Base-by-base conservation (phyloP, 2,888 invertebrate genomes). In the Melanchra persicariae region DNA sequence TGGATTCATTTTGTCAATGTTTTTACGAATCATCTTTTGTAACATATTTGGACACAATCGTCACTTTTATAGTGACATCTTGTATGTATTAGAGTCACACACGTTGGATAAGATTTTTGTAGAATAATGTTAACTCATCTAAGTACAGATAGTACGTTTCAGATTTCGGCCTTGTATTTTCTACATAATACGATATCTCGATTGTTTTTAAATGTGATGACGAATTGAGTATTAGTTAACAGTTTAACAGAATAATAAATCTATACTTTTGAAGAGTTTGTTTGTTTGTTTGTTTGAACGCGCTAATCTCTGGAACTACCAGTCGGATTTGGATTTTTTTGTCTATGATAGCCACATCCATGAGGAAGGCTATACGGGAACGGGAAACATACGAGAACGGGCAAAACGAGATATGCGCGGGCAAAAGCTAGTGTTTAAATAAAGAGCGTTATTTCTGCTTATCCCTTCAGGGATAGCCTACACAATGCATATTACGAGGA, bases 401-500 rank as follows among this genome's bases (percentile, higher is more conserved):
- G n/a, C n/a, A n/a, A n/a, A n/a, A n/a, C n/a, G n/a, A n/a, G n/a
- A n/a, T n/a, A n/a, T n/a, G n/a, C n/a, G n/a, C n/a, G n/a, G n/a
- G n/a, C n/a, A n/a, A n/a, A n/a, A n/a, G n/a, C n/a, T n/a, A 30
- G 6, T 30, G 6, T 22, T 26, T 45, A 1, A 19, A 3, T 40
- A 7, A 10, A 4, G 4, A 24, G 4, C 4, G n/a, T 30, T 15
- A 47, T 5, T 24, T 61, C 34, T 24, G n/a, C 12, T 9, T 40
- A 61, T n/a, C 55, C 17, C 34, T 34, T 9, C 9, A 22, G 5
- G 19, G 2, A 47, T 49, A 52, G 1, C 40, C 74, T 80, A 66
- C 60, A 57, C n/a, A 54, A 47, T 55, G 10, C 17, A 9, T 47
- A 30, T 12, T 51, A 47, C 49, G 7, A 37, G 49, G 72, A 78